Base-by-base conservation (phyloP, 2,113 vertebrate species). In the Tamias sibiricus region DNA sequence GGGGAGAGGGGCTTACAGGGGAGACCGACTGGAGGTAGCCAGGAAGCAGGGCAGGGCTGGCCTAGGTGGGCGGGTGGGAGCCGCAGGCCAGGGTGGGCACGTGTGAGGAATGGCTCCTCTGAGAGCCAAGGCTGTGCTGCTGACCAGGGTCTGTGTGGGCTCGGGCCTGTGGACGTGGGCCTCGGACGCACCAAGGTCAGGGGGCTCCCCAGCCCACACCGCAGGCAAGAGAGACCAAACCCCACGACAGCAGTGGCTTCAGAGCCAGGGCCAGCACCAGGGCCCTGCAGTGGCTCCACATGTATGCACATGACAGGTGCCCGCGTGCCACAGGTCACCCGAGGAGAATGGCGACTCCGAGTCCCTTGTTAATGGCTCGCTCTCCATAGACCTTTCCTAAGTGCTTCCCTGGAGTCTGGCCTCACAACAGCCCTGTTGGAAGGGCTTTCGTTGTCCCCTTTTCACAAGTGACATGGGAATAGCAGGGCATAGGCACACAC, bases 261-360 rank as follows among this genome's bases (percentile, higher is more conserved):
- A 8, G 66, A 57, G 44, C 91, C 80, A 85, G 42, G 59, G 49
- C 20, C 54, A 10, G 42, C 47, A 52, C 83, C 80, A 89, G 42
- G 68, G 42, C 16, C 54, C 64, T 54, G 10, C 42, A 24, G 30
- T 0, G 0, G 44, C 4, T 4, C 66, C 47, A 8, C 9, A 0
- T 12, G 37, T 16, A 26, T 8, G 6, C 40, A 32, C n/a, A 30
- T 16, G 72, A 16, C 22, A 5, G 30, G 1, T 2, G 10, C 26
- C 40, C 28, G 11, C 1, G 12, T 10, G 20, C 16, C 57, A 10
- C 62, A 44, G 19, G 57, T 30, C 84, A 57, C 4, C 28, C 35
- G 35, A 0, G 0, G 4, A 13, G n/a, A 13, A 4, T 47, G 14
- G 28, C 2, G 0, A 6, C 1, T 12, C 28, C 1, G 1, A 66